Percentiles rank a stretch among this genome's conserved stretches.
Conservation (phyloP, 2,797 vertebrate species). For the Pogoniulus pusillus region DNA sequence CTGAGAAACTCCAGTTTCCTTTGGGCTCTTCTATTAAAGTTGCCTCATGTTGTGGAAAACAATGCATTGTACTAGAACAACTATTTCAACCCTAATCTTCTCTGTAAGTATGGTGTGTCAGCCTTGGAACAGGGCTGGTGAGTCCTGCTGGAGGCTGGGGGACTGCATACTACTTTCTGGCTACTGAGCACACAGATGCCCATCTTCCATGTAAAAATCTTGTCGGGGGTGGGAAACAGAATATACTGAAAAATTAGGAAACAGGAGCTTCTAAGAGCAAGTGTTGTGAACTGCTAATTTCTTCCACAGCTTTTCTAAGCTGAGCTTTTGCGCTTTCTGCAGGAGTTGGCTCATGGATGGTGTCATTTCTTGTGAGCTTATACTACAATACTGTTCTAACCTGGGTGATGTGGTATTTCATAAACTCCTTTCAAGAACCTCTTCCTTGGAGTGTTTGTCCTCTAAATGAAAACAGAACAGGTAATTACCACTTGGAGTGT, state of each 20-base stretch:
- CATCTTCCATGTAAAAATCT: neutral
- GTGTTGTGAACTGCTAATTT: neutral
- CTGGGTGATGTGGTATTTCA: conserved; percentile 93
- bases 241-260: neutral
- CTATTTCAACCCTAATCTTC: neutral
- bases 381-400: conserved; percentile 89
- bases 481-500: conserved; percentile 54
- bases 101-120: fast-evolving
- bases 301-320: neutral
- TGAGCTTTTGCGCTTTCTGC: neutral
- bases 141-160: no score
- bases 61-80: neutral
- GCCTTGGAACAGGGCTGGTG: neutral
- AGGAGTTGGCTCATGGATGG: conserved; percentile 82
- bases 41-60: neutral
- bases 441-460: conserved; percentile 90
- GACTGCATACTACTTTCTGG: neutral
- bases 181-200: neutral
- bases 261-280: neutral
- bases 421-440: conserved; percentile 89
- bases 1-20: neutral
- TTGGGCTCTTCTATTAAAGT: neutral
- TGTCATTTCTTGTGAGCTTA: conserved; percentile 80
- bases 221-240: fast-evolving
- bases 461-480: conserved; percentile 77